Base-by-base conservation (phyloP, 2,113 vertebrate species). In the Platysternon megacephalum region DNA sequence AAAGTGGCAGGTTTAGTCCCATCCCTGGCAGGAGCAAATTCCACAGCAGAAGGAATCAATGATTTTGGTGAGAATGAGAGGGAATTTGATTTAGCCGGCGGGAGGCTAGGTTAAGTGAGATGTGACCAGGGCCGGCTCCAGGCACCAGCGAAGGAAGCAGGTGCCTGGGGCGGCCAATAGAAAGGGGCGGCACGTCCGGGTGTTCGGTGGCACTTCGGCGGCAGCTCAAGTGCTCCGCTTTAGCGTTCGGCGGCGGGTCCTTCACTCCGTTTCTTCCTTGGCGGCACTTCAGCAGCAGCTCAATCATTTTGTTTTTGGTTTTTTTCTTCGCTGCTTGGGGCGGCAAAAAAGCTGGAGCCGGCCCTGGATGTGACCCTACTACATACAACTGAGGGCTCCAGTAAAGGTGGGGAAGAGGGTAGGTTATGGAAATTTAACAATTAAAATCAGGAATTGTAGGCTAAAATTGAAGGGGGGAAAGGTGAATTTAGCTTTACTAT, bases 1-100 rank as follows among this genome's bases (percentile, higher is more conserved):
- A 48, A 74, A 94, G 81, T 11, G 79, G 86, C 89, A 94, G 92
- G 61, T 92, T 58, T 82, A 87, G 68, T 22, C 39, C 48, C 89
- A 79, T 2, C 90, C 55, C 51, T 88, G 83, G 89, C 32, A 88
- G 52, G 44, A 90, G 91, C 82, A 90, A 83, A 89, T 93, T 55
- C 82, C 86, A 79, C 80, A 82, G 80, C 79, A 49, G 82, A 91
- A 3, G 56, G 86, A 90, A 78, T 88, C 85, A 84, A 86, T 93
- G 88, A 6, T 72, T 39, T 39, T 22, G n/a, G 9, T 39, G 65
- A n/a, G 19, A 72, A 21, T 72, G 65, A 39, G 65, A 39, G 65
- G 29, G 16, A 39, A 72, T 39, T 22, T 22, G n/a, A n/a, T 39
- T 39, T 72, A 21, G 65, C 35, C 19, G 11, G 6, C 17, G 9